phyloP scores from a whole-genome alignment of 2,888 invertebrate genomes.

The Cordylochernes scorpioides region DNA sequence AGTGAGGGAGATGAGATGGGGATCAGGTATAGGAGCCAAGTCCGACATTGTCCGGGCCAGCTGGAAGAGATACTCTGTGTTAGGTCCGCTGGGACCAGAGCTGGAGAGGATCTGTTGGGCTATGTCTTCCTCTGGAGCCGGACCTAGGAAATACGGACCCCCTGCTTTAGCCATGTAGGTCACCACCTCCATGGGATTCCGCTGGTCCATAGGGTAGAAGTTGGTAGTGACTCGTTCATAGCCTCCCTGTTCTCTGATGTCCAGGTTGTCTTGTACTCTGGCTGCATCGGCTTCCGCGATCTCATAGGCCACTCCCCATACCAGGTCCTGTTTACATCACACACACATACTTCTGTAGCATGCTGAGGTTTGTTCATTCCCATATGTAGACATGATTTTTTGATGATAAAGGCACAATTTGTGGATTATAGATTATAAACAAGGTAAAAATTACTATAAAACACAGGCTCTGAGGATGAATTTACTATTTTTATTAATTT shows the following conservation, averaged over 20 bases:
- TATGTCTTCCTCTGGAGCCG: conserved; percentile 44
- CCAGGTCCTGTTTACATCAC: no score
- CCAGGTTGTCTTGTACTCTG: conserved; percentile 48
- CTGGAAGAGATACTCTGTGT: conserved; percentile 69
- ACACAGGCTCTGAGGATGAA: no score
- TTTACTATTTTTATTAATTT: no score
- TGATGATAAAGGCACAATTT: no score
- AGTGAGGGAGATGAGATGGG: no score
- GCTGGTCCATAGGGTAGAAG: conserved; percentile 36
- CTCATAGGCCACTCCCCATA: conserved; percentile 78
- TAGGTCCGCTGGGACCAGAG: conserved; percentile 58
- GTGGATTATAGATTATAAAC: no score
- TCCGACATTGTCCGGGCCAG: conserved; percentile 47
- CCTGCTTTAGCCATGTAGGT: conserved; percentile 54
- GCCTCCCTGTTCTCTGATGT: conserved; percentile 74
- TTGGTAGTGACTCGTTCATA: conserved; percentile 41
- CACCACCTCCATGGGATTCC: conserved; percentile 27
- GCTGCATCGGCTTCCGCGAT: conserved; percentile 37
- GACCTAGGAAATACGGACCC: conserved; percentile 52
- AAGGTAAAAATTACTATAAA: no score
- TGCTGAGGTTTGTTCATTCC: no score
- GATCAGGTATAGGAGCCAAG: conserved; percentile 47
- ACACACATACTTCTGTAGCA: no score
- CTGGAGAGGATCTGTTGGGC: conserved; percentile 45
- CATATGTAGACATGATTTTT: no score